Percentiles rank a stretch among this genome's conserved stretches.
Evolutionary conservation across 1,140 invertebrate genomes (phyloP).

Genomic region (Cydia splendana): DNA sequence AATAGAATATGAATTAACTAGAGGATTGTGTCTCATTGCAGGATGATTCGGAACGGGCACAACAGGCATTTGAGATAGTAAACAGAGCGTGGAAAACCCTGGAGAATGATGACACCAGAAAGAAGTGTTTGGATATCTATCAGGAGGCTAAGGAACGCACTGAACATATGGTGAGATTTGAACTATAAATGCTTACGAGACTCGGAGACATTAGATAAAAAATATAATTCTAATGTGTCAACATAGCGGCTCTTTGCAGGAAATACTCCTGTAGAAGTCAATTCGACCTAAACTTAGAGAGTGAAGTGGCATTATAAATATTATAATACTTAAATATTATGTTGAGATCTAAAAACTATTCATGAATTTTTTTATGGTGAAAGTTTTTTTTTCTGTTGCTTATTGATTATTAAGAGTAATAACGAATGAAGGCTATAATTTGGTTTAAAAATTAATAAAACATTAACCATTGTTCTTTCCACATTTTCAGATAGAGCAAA

Average conservation of each 20-base stretch:
- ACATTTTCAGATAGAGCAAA: conserved; percentile 90
- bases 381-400: not conserved
- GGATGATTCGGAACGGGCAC: conserved; percentile 96
- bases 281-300: too few relatives aligned
- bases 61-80: conserved; percentile 96
- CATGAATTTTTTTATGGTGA: too few relatives aligned
- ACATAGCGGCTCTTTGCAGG: too few relatives aligned
- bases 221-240: not conserved
- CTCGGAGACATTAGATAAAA: not conserved
- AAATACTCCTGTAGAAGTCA: too few relatives aligned
- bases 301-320: too few relatives aligned
- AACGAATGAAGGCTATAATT: too few relatives aligned
- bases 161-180: conserved; percentile 91
- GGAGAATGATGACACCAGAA: conserved; percentile 96
- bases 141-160: conserved; percentile 97
- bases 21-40: conserved; percentile 68
- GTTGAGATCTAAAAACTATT: too few relatives aligned
- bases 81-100: conserved; percentile 98
- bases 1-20: conserved; percentile 33
- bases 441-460: too few relatives aligned
- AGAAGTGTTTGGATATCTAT: conserved; percentile 97
- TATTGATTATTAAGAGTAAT: not conserved
- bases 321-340: too few relatives aligned
- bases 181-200: conserved; percentile 17
- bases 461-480: not conserved